phyloP scores from a whole-genome alignment of 2,797 vertebrate genomes.

The Acipenser transmontanus region DNA sequence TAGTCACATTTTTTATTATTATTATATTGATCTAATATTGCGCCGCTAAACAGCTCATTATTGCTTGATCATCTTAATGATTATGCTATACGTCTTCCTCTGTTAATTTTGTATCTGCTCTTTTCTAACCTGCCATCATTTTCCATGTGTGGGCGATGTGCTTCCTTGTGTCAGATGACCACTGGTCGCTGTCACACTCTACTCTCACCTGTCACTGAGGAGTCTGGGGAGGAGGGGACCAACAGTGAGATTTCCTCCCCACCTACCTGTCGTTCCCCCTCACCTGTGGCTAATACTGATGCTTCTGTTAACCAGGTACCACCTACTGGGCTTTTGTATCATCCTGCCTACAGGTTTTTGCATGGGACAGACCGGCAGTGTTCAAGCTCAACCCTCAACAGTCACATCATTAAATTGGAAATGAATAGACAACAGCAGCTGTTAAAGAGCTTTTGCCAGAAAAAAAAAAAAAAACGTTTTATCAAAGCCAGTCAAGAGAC shows the following conservation, averaged over 20 bases:
- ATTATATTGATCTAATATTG: no score
- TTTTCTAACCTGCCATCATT: slow-evolving; percentile 46
- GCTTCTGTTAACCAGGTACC: slow-evolving; percentile 90
- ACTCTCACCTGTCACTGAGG: slow-evolving; percentile 96
- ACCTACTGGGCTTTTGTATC: slow-evolving; percentile 27
- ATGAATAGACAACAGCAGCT: no score
- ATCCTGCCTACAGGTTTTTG: slow-evolving; percentile 24
- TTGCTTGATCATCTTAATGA: no score
- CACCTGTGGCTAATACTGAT: slow-evolving; percentile 88
- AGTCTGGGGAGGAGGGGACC: slow-evolving; percentile 98
- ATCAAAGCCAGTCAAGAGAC: no score
- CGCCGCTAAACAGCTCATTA: no score
- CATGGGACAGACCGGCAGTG: neutral
- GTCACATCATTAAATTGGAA: no score
- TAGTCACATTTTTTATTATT: no score
- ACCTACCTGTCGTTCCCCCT: slow-evolving; percentile 91
- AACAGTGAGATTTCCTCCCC: slow-evolving; percentile 98
- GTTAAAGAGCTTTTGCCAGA: no score
- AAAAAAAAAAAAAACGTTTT: no score
- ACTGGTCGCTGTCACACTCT: slow-evolving; percentile 98
- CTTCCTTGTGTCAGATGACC: slow-evolving; percentile 77
- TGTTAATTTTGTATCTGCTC: slow-evolving; percentile 30
- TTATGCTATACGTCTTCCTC: neutral
- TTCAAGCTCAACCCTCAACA: neutral
- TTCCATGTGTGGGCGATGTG: slow-evolving; percentile 18